phyloP scores from a whole-genome alignment of 1,140 invertebrate species.

The Mylabris phalerata region DNA sequence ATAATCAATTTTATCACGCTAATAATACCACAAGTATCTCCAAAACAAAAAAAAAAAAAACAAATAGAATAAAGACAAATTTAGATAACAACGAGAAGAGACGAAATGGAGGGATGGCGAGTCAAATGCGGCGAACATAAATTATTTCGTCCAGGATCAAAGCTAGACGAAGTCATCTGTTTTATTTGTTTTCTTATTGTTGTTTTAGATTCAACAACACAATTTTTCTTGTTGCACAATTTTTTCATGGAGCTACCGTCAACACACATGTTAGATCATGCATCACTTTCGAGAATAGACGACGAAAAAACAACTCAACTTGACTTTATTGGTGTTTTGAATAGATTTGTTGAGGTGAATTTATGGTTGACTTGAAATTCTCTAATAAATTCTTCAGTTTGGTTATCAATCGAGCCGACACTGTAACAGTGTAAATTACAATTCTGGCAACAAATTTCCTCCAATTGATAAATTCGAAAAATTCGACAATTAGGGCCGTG shows the following conservation, averaged over 20 bases:
- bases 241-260: slow-evolving; percentile 20
- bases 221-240: slow-evolving; percentile 1
- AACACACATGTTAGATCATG: slow-evolving; percentile 41
- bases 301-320: slow-evolving; percentile 10
- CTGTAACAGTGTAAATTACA: too few relatives aligned
- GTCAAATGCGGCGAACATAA: slow-evolving; percentile 30
- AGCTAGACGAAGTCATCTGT: slow-evolving; percentile 23
- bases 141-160: slow-evolving; percentile 35
- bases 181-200: slow-evolving; percentile 23
- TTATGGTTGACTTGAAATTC: slow-evolving; percentile 32
- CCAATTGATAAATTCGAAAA: too few relatives aligned
- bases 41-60: too few relatives aligned
- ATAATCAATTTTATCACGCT: slow-evolving; percentile 7
- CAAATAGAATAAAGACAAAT: too few relatives aligned
- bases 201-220: slow-evolving; percentile 1
- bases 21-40: too few relatives aligned
- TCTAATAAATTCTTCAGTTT: too few relatives aligned
- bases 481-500: too few relatives aligned
- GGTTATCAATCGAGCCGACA: slow-evolving; percentile 11
- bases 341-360: slow-evolving; percentile 35
- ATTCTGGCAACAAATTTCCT: too few relatives aligned
- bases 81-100: too few relatives aligned
- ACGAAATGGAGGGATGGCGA: background rate
- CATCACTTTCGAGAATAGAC: slow-evolving; percentile 21
- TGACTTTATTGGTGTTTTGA: slow-evolving; percentile 24